These are phyloP conservation scores for Heptranchias perlo DNA, from an alignment of 2,113 vertebrate genomes.

Conservation along the genomic window DNA sequence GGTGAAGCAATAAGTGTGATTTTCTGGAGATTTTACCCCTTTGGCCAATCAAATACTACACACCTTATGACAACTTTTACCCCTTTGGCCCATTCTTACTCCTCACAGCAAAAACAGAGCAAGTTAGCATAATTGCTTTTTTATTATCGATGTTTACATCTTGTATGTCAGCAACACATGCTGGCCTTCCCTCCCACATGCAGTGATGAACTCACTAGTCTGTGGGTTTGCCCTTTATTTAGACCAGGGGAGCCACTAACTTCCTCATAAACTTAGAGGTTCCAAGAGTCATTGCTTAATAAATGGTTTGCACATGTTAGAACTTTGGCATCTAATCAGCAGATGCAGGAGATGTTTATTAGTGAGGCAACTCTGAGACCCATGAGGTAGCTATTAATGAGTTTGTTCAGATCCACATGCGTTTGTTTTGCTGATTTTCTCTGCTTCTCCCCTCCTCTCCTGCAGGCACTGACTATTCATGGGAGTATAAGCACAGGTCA, in stretches of 20 bases:
- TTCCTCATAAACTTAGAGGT: background rate
- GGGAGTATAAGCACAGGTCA: background rate
- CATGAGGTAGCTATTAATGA: background rate
- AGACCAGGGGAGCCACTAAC: background rate
- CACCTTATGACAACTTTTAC: background rate
- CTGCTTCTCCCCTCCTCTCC: background rate
- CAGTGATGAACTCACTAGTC: background rate
- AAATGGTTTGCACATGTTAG: constrained; percentile 2
- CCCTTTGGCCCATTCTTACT: background rate
- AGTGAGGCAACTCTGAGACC: background rate
- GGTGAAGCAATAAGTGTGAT: background rate
- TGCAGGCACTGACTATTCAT: background rate
- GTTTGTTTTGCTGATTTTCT: background rate
- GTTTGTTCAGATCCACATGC: background rate
- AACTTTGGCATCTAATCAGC: constrained; percentile 25
- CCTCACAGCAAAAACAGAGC: background rate
- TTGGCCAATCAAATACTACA: background rate
- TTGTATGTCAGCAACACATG: background rate
- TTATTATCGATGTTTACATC: background rate
- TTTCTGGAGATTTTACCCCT: background rate
- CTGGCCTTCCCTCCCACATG: background rate
- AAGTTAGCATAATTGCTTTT: background rate
- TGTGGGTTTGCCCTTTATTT: constrained; percentile 11
- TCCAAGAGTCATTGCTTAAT: background rate
- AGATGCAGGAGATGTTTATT: background rate